A percentile compares a stretch with the other conserved stretches of the same genome.
phyloP scores from a whole-genome alignment of 2,888 invertebrate species.

The Trachelus stipa region DNA sequence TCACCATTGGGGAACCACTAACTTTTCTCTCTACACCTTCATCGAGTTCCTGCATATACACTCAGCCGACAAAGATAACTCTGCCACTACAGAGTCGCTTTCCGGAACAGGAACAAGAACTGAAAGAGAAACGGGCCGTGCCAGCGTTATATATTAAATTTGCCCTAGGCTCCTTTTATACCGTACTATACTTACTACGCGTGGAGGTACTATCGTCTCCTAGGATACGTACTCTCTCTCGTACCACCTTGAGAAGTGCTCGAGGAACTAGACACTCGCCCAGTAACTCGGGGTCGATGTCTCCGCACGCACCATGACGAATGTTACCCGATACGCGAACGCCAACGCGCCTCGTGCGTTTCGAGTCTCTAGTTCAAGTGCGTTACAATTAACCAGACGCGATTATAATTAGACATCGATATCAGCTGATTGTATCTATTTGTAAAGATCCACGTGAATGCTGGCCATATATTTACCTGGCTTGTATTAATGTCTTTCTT shows the following conservation, averaged over 20 bases:
- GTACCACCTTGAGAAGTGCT: background rate
- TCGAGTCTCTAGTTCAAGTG: background rate
- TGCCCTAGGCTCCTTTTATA: constrained; percentile 29
- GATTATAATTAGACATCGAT: background rate
- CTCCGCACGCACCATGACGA: constrained; percentile 58
- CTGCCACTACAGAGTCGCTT: background rate
- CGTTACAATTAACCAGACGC: background rate
- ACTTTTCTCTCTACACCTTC: background rate
- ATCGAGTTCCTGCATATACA: background rate
- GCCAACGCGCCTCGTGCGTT: background rate
- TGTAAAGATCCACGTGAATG: background rate
- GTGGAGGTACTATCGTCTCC: background rate
- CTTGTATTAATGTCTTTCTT: background rate
- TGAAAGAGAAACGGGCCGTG: constrained; percentile 9
- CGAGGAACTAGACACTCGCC: constrained; percentile 10
- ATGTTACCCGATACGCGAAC: constrained; percentile 44
- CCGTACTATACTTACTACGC: background rate
- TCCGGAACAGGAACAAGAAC: constrained; percentile 3
- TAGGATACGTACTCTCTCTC: background rate
- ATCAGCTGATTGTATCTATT: background rate
- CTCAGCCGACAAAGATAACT: background rate
- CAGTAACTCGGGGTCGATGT: constrained; percentile 50
- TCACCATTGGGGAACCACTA: background rate
- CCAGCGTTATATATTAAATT: constrained; percentile 29
- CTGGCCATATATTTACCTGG: background rate